These are phyloP conservation scores for Muntiacus muntjak DNA, from an alignment of 2,113 vertebrate species.

Conservation along the genomic window DNA sequence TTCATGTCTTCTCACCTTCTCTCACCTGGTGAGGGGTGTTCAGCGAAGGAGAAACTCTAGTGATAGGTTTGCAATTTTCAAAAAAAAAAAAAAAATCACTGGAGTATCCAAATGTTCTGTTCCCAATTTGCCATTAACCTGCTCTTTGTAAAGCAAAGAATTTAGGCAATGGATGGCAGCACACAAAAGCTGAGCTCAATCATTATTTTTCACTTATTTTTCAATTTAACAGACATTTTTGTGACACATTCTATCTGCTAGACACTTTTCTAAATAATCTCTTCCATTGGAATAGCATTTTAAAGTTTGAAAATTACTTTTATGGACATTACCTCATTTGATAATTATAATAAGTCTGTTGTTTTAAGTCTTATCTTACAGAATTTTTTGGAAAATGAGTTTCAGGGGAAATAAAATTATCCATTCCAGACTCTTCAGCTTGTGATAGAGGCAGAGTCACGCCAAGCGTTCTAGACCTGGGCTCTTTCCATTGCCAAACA, in stretches of 20 bases:
- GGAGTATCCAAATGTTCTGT: not conserved
- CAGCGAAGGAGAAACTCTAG: not conserved
- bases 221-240: not conserved
- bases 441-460: not conserved
- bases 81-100: not conserved
- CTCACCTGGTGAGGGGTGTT: not conserved
- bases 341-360: not conserved
- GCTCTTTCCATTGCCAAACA: not conserved
- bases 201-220: not conserved
- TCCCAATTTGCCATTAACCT: not conserved
- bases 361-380: not conserved
- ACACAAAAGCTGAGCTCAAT: not conserved
- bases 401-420: not conserved
- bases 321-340: not conserved
- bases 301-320: not conserved
- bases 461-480: not conserved
- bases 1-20: not conserved
- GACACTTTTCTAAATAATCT: not conserved
- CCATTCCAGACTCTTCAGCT: not conserved
- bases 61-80: not conserved
- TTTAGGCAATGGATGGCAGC: not conserved
- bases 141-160: not conserved
- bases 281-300: not conserved
- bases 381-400: not conserved
- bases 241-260: not conserved